Evolutionary conservation across 2,888 invertebrate genomes (phyloP).

Genomic region (Pammene fasciana): DNA sequence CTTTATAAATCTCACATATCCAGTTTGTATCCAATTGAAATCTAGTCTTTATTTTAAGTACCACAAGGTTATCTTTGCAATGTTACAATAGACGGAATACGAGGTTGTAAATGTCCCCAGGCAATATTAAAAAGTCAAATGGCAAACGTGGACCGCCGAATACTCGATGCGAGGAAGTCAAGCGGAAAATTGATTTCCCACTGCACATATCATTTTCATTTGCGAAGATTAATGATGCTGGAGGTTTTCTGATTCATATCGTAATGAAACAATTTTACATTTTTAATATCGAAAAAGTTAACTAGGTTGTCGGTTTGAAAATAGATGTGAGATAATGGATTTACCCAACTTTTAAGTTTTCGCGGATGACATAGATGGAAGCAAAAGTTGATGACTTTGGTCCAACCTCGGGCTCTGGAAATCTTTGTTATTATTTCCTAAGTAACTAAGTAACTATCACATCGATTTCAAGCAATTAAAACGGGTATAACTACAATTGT

Average conservation of each 20-base stretch:
- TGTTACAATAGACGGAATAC: neutral
- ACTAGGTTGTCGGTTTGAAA: neutral
- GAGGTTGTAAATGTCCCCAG: conserved; percentile 1
- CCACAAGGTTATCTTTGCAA: conserved; percentile 5
- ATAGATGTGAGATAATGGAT: no score
- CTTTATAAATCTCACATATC: conserved; percentile 8
- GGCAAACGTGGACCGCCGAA: conserved; percentile 56
- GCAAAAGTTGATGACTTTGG: no score
- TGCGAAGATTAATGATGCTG: conserved; percentile 54
- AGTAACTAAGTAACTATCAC: no score
- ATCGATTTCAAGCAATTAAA: no score
- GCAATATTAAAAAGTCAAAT: conserved; percentile 62
- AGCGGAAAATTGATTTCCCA: conserved; percentile 74
- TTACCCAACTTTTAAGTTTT: no score
- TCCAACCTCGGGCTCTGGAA: no score
- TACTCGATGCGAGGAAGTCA: conserved; percentile 62
- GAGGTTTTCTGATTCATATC: conserved; percentile 15
- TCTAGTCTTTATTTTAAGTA: conserved; percentile 5
- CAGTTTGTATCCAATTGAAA: neutral
- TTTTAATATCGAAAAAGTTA: neutral
- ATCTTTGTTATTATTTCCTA: no score
- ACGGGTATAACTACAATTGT: no score
- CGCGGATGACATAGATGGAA: no score
- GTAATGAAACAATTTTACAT: neutral
- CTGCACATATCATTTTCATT: conserved; percentile 70